Conservation (phyloP, 2,888 invertebrate genomes). For the Patella caerulea region DNA sequence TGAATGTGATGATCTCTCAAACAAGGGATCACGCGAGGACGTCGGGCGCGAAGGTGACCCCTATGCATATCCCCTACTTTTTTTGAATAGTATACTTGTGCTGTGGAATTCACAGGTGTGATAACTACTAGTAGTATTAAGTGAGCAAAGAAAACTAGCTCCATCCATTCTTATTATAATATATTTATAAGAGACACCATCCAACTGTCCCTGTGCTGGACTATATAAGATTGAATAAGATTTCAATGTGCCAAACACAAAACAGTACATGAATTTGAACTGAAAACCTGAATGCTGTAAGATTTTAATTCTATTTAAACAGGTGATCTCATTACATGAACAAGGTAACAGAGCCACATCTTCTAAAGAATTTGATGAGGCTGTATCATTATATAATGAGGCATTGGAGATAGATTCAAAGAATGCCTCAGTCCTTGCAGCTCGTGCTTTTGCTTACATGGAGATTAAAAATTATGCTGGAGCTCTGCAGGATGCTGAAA, state of each 20-base stretch:
- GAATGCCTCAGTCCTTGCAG: slow-evolving; percentile 55
- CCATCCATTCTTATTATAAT: too few species aligned
- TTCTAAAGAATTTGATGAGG: slow-evolving; percentile 51
- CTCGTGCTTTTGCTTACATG: slow-evolving; percentile 58
- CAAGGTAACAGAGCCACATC: slow-evolving; percentile 58
- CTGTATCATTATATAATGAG: slow-evolving; percentile 61
- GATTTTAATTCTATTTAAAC: slow-evolving; percentile 17
- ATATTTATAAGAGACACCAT: too few species aligned
- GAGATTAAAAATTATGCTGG: slow-evolving; percentile 56
- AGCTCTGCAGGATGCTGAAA: slow-evolving; percentile 62
- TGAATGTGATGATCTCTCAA: too few species aligned
- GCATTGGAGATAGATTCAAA: slow-evolving; percentile 67
- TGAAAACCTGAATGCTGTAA: background rate
- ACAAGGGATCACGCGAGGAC: too few species aligned
- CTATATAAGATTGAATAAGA: too few species aligned
- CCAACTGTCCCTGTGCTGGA: too few species aligned
- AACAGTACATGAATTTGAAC: background rate
- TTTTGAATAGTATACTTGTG: too few species aligned
- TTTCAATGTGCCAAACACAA: slow-evolving; percentile 3
- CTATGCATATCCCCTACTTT: too few species aligned
- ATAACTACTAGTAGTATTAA: too few species aligned
- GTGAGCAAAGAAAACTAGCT: too few species aligned
- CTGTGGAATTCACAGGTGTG: too few species aligned
- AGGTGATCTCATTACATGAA: slow-evolving; percentile 59
- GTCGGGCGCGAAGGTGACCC: too few species aligned